Evolutionary conservation across 1,140 invertebrate genomes (phyloP).

Genomic region (Drepana arcuata): DNA sequence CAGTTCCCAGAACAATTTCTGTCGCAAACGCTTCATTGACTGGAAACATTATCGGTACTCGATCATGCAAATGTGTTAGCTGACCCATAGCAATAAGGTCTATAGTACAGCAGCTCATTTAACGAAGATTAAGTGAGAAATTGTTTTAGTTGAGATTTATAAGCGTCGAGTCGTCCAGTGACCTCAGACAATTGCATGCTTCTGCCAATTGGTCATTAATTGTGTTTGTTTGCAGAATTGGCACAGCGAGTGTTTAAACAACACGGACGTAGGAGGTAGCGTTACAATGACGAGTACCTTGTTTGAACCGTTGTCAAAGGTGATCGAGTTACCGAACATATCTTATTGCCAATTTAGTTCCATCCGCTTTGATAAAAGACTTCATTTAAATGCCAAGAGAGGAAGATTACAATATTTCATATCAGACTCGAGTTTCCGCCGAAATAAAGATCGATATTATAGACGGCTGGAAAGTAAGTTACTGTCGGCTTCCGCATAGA

Average conservation of each 20-base stretch:
- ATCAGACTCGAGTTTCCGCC: too few species aligned
- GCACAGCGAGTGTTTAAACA: constrained; percentile 43
- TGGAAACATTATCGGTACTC: constrained; percentile 18
- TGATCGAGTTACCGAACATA: too few species aligned
- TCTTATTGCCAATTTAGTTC: too few species aligned
- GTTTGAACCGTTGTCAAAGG: too few species aligned
- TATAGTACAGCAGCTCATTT: constrained; percentile 7
- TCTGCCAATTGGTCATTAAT: constrained; percentile 58
- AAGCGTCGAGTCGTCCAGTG: constrained; percentile 19
- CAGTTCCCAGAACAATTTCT: constrained; percentile 36
- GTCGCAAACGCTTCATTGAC: constrained; percentile 32
- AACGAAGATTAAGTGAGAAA: constrained; percentile 46
- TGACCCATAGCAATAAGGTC: constrained; percentile 8
- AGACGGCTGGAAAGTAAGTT: too few species aligned
- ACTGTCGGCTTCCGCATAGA: too few species aligned
- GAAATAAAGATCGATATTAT: too few species aligned
- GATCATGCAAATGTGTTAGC: constrained; percentile 14
- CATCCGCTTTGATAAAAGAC: too few species aligned
- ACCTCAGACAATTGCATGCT: constrained; percentile 28
- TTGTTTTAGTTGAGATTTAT: constrained; percentile 66
- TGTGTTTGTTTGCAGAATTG: constrained; percentile 56
- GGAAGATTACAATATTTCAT: too few species aligned
- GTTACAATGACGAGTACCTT: too few species aligned
- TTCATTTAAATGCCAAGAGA: too few species aligned
- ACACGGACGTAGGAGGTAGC: constrained; percentile 32